These are phyloP conservation scores for Epinotia brunnichana DNA, from an alignment of 2,888 invertebrate species.

Conservation along the genomic window DNA sequence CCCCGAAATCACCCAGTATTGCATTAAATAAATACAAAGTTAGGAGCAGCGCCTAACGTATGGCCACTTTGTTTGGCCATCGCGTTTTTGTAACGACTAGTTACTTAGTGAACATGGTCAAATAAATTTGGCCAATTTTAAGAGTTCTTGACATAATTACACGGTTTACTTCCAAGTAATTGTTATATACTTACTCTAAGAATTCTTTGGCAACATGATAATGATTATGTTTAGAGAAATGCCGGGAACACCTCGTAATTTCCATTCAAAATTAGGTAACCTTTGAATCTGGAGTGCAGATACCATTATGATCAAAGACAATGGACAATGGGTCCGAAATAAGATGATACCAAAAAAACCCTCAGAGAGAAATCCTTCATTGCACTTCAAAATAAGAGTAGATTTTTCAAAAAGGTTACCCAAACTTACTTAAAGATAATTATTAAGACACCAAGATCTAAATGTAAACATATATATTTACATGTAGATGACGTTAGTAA, in stretches of 20 bases:
- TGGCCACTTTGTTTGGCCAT: slow-evolving; percentile 7
- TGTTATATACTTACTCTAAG: slow-evolving; percentile 48
- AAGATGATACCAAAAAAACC: too few species aligned
- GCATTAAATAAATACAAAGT: too few species aligned
- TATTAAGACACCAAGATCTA: not conserved
- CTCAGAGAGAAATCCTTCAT: not conserved
- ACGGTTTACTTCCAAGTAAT: slow-evolving; percentile 51
- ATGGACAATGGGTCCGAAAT: too few species aligned
- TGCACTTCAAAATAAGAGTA: not conserved
- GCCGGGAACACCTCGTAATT: not conserved
- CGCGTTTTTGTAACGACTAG: slow-evolving; percentile 41
- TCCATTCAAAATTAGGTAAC: too few species aligned
- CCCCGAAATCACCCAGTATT: too few species aligned
- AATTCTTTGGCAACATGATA: slow-evolving; percentile 20
- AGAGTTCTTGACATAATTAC: slow-evolving; percentile 65
- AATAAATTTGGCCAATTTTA: slow-evolving; percentile 50
- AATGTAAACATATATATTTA: not conserved
- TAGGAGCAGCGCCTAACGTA: not conserved
- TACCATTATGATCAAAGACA: too few species aligned
- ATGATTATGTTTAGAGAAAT: slow-evolving; percentile 17
- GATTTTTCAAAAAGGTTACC: not conserved
- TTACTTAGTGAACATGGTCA: slow-evolving; percentile 49
- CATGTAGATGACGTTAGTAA: not conserved
- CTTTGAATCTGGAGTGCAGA: too few species aligned
- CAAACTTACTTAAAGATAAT: not conserved